phyloP scores from a whole-genome alignment of 2,888 invertebrate species.

The Metellina segmentata region DNA sequence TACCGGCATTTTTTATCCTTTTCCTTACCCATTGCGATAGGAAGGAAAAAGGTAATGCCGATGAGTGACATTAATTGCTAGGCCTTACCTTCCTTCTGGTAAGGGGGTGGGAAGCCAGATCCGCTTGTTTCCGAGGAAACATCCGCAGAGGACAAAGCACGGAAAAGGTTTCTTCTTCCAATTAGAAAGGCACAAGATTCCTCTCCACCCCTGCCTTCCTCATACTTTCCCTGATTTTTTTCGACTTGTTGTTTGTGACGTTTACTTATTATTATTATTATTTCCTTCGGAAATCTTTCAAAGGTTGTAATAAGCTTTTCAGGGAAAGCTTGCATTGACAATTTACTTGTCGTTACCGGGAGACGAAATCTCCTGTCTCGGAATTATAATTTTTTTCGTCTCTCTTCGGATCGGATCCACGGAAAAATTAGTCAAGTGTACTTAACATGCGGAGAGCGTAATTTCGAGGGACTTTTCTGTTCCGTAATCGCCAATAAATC shows the following conservation, averaged over 20 bases:
- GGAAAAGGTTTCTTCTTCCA: conserved; percentile 66
- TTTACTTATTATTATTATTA: conserved; percentile 61
- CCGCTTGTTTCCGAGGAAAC: conserved; percentile 61
- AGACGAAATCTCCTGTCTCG: conserved; percentile 42
- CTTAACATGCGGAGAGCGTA: conserved; percentile 59
- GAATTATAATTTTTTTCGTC: conserved; percentile 24
- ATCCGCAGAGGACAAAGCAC: conserved; percentile 59
- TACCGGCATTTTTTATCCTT: conserved; percentile 20
- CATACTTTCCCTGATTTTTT: conserved; percentile 16
- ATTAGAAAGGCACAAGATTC: conserved; percentile 69
- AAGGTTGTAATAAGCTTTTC: conserved; percentile 54
- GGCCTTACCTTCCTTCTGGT: conserved; percentile 22
- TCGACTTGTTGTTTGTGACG: conserved; percentile 26
- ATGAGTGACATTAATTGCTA: conserved; percentile 74
- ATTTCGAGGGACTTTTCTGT: conserved; percentile 51
- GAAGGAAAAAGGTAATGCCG: conserved; percentile 61
- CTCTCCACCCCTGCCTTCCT: not conserved
- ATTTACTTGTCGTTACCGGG: conserved; percentile 63
- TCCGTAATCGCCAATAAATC: conserved; percentile 56
- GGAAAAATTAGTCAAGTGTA: conserved; percentile 71
- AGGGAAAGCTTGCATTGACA: conserved; percentile 42
- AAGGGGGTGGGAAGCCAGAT: conserved; percentile 33
- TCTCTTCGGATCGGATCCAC: conserved; percentile 33
- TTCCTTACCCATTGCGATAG: conserved; percentile 9
- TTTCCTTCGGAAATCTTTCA: conserved; percentile 18